A percentile compares a stretch with the other conserved stretches of the same genome.
Evolutionary conservation across 2,113 vertebrate species (phyloP).

Genomic region (Rousettus leschenaultii): DNA sequence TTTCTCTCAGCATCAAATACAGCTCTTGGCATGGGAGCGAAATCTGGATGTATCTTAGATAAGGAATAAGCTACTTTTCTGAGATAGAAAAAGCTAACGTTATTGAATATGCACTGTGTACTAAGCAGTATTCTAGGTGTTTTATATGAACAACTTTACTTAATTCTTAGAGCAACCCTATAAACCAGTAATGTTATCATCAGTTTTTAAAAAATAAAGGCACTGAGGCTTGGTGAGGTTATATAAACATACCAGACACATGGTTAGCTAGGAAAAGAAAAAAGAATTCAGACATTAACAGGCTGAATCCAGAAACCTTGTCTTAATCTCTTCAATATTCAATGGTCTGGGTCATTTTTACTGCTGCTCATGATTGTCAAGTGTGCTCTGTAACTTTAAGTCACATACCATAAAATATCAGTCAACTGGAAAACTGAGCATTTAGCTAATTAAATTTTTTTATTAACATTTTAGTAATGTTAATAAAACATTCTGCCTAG

Average conservation of each 20-base stretch:
- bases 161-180: not conserved
- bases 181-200: not conserved
- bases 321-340: not conserved
- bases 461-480: slow-evolving; percentile 25
- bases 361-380: not conserved
- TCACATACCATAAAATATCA: slow-evolving; percentile 39
- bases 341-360: slow-evolving; percentile 4
- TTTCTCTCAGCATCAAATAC: not conserved
- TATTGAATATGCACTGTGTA: not conserved
- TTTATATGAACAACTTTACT: not conserved
- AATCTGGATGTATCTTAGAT: not conserved
- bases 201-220: not conserved
- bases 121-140: not conserved
- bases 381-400: slow-evolving; percentile 1
- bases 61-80: not conserved
- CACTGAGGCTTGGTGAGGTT: not conserved
- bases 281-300: not conserved
- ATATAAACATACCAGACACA: not conserved
- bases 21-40: not conserved
- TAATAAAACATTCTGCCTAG: not conserved
- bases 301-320: not conserved
- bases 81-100: not conserved
- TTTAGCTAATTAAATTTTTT: slow-evolving; percentile 52
- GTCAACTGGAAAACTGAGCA: slow-evolving; percentile 17
- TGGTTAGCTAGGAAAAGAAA: not conserved